Evolutionary conservation across 2,797 vertebrate species (phyloP).

Genomic region (Galagoides demidoff): DNA sequence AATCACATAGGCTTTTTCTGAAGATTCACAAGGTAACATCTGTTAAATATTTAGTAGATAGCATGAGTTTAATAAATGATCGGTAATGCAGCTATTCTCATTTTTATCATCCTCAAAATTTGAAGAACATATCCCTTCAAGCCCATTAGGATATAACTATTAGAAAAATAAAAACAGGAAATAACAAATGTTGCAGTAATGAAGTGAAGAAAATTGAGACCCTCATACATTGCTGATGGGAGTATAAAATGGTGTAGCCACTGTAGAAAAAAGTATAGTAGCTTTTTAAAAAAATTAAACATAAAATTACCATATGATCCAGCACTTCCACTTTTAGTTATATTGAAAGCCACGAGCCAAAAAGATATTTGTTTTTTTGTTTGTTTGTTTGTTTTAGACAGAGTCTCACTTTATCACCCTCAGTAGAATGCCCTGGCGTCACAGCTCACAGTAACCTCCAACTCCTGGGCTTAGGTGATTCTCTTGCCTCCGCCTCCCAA

Average conservation of each 20-base stretch:
- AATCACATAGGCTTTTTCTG: background rate
- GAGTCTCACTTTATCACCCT: no score
- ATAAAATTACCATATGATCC: background rate
- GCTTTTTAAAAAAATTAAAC: background rate
- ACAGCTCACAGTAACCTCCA: no score
- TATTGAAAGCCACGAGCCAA: background rate
- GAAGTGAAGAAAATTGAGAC: background rate
- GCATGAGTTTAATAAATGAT: constrained; percentile 15
- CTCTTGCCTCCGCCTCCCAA: no score
- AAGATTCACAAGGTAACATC: background rate
- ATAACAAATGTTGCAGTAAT: background rate
- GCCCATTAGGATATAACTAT: background rate
- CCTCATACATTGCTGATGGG: background rate
- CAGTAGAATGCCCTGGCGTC: no score
- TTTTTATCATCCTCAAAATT: constrained; percentile 18
- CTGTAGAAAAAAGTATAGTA: background rate
- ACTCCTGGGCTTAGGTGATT: no score
- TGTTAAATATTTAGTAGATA: constrained; percentile 6
- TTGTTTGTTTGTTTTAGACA: no score
- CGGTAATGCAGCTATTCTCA: background rate
- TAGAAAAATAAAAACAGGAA: background rate
- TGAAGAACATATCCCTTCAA: background rate
- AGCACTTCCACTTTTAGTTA: background rate
- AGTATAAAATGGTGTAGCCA: background rate
- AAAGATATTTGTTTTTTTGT: background rate